These are phyloP conservation scores for Thamnophis elegans DNA, from an alignment of 2,797 vertebrate species.

Conservation along the genomic window DNA sequence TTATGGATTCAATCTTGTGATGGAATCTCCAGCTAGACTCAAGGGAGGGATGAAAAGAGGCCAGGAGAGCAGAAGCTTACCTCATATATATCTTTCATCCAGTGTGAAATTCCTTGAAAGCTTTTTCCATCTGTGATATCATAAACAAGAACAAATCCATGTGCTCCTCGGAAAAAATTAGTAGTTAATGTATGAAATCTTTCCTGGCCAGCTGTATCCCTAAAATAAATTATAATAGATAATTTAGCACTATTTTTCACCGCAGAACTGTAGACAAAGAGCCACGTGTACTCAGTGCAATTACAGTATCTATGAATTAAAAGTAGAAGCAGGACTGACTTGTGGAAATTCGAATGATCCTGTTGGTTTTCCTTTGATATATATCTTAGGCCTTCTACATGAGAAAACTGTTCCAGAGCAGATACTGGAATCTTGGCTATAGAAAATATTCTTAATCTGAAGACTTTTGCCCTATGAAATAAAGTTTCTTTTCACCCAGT, in stretches of 20 bases:
- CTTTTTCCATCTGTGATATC: constrained; percentile 70
- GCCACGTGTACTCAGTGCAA: background rate
- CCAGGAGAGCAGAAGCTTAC: constrained; percentile 53
- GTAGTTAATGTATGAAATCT: constrained; percentile 73
- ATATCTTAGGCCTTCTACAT: background rate
- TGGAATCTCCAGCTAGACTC: background rate
- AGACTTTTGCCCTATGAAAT: background rate
- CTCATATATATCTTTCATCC: constrained; percentile 73
- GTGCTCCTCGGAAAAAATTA: constrained; percentile 73
- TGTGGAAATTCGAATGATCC: background rate
- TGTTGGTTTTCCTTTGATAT: background rate
- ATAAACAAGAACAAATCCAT: constrained; percentile 74
- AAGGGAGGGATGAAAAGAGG: background rate
- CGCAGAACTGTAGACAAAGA: background rate
- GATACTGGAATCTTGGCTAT: background rate
- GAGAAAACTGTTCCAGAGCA: background rate
- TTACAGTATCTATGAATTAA: background rate
- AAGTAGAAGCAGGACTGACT: too few relatives aligned
- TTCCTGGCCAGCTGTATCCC: constrained; percentile 76
- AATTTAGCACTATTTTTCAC: background rate
- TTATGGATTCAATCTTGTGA: background rate
- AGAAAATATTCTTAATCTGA: background rate
- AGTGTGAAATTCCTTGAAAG: constrained; percentile 64
- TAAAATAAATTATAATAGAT: constrained; percentile 53
- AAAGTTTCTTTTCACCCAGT: background rate